Percentiles rank a stretch among this genome's conserved stretches.
Conservation (phyloP, 2,113 vertebrate genomes). For the Pteruthius melanotis region DNA sequence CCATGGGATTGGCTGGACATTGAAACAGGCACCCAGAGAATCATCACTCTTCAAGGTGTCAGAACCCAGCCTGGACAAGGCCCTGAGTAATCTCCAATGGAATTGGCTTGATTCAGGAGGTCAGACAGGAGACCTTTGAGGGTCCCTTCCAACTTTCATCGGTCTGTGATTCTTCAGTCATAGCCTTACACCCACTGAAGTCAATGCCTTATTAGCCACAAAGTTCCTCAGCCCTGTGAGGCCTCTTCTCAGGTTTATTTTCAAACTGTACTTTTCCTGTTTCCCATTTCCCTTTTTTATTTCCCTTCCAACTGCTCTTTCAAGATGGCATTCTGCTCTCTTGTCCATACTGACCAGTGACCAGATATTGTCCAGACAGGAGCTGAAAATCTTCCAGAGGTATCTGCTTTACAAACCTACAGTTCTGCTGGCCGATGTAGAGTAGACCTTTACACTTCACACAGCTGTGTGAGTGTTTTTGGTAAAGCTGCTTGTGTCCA, state of each 20-base stretch:
- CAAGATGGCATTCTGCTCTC: neutral
- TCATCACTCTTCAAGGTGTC: neutral
- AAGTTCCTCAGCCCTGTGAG: neutral
- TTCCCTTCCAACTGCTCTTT: neutral
- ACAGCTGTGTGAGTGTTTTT: neutral
- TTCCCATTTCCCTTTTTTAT: neutral
- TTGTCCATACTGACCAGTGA: neutral
- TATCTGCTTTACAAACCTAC: neutral
- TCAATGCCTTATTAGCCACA: neutral
- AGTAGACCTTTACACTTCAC: neutral
- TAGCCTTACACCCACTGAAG: neutral
- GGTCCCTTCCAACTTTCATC: neutral
- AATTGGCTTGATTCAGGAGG: neutral
- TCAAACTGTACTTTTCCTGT: neutral
- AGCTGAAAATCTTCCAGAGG: neutral
- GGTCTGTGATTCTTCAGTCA: neutral
- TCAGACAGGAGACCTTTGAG: neutral
- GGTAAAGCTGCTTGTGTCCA: neutral
- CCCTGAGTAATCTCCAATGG: neutral
- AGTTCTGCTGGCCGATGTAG: neutral
- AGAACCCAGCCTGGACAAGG: neutral
- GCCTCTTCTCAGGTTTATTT: neutral
- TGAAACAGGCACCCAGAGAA: neutral
- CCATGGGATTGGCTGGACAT: neutral
- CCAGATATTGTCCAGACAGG: neutral